These are phyloP conservation scores for Hydraecia micacea DNA, from an alignment of 2,888 invertebrate genomes.

Conservation along the genomic window DNA sequence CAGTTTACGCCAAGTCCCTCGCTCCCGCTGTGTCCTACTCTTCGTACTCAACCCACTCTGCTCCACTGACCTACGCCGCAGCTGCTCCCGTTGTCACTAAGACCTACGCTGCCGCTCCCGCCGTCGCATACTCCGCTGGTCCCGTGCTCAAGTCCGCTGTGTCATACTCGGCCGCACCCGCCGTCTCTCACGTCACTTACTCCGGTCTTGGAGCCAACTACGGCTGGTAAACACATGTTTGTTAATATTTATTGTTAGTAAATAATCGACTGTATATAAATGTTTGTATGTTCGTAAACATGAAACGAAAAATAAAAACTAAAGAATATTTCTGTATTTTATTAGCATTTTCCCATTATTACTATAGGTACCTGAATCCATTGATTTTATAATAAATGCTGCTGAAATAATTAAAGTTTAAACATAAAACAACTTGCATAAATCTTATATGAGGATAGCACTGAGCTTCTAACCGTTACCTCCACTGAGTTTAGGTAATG, in stretches of 20 bases:
- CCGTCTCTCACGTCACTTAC: conserved; percentile 92
- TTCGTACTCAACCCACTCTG: conserved; percentile 79
- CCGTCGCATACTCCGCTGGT: conserved; percentile 59
- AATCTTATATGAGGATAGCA: not conserved
- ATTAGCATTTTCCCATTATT: not conserved
- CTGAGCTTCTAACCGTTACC: not conserved
- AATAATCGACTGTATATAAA: conserved; percentile 58
- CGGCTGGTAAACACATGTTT: conserved; percentile 80
- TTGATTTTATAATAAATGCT: not conserved
- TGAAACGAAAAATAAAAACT: conserved; percentile 57
- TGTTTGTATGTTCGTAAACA: conserved; percentile 51
- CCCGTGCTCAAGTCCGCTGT: conserved; percentile 68
- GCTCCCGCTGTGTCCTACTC: conserved; percentile 75
- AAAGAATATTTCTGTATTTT: conserved; percentile 36
- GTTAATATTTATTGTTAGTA: conserved; percentile 62
- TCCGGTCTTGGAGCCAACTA: conserved; percentile 89
- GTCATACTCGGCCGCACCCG: conserved; percentile 90
- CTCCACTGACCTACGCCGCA: conserved; percentile 73
- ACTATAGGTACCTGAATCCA: not conserved
- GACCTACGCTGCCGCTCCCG: conserved; percentile 76
- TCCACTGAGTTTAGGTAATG: not conserved
- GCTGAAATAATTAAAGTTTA: not conserved
- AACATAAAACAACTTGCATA: not conserved
- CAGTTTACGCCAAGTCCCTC: conserved; percentile 62
- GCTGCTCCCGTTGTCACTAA: conserved; percentile 90